A percentile compares a stretch with the other conserved stretches of the same genome.
Evolutionary conservation across 2,113 vertebrate species (phyloP).

Genomic region (Alligator mississippiensis): DNA sequence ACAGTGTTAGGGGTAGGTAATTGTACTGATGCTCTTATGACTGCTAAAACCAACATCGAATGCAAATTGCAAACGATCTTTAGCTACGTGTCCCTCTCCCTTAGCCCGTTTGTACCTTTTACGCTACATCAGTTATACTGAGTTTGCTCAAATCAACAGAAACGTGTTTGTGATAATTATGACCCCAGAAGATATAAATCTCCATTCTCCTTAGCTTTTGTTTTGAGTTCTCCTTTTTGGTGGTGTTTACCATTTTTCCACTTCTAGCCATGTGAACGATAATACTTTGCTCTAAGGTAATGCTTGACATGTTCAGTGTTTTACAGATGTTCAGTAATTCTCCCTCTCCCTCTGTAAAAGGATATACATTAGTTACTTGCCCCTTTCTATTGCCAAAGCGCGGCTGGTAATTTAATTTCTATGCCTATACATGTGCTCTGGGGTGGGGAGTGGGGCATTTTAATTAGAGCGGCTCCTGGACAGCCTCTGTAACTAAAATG

Average conservation of each 20-base stretch:
- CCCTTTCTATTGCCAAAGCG: neutral
- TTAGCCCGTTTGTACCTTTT: neutral
- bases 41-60: neutral
- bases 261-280: neutral
- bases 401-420: neutral
- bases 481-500: no score
- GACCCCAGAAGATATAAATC: neutral
- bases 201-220: neutral
- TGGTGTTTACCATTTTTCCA: neutral
- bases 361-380: neutral
- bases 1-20: neutral
- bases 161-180: neutral
- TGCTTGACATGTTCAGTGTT: neutral
- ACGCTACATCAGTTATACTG: neutral
- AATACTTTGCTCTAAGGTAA: neutral
- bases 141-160: neutral
- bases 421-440: no score
- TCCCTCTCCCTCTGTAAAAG: neutral
- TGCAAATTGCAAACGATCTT: slow-evolving; percentile 22
- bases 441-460: no score
- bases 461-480: no score
- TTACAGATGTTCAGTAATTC: neutral
- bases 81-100: neutral
- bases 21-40: slow-evolving; percentile 20
- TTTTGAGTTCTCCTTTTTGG: neutral